These are phyloP conservation scores for Semotilus atromaculatus DNA, from an alignment of 2,797 vertebrate genomes.

Conservation along the genomic window DNA sequence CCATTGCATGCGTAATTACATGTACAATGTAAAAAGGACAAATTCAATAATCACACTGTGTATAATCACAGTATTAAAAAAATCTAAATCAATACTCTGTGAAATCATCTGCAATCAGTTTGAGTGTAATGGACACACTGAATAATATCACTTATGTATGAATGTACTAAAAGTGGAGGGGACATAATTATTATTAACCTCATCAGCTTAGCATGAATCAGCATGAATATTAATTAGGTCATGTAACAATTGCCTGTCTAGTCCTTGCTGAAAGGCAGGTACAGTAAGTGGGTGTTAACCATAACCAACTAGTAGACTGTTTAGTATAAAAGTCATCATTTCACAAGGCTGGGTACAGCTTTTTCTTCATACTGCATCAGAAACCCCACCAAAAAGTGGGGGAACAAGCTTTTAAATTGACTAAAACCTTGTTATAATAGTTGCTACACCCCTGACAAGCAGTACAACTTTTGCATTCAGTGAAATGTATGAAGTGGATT, in stretches of 20 bases:
- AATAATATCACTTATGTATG: not conserved
- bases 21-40: not conserved
- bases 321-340: not conserved
- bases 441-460: not conserved
- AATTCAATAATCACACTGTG: not conserved
- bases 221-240: not conserved
- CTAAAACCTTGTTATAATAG: not conserved
- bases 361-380: not conserved
- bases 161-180: not conserved
- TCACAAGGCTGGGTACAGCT: not conserved
- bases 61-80: not conserved
- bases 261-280: not conserved
- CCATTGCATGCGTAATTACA: not conserved
- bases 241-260: not conserved
- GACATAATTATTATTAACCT: not conserved
- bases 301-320: not conserved
- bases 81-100: not conserved
- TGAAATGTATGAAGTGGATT: conserved; percentile 13
- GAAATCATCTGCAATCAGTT: not conserved
- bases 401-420: not conserved
- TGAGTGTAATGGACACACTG: not conserved
- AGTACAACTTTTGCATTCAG: not conserved
- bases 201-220: not conserved
- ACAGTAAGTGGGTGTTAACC: not conserved
- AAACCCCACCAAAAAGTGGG: not conserved